phyloP scores from a whole-genome alignment of 2,888 invertebrate species.

The Hypomecis punctinalis region DNA sequence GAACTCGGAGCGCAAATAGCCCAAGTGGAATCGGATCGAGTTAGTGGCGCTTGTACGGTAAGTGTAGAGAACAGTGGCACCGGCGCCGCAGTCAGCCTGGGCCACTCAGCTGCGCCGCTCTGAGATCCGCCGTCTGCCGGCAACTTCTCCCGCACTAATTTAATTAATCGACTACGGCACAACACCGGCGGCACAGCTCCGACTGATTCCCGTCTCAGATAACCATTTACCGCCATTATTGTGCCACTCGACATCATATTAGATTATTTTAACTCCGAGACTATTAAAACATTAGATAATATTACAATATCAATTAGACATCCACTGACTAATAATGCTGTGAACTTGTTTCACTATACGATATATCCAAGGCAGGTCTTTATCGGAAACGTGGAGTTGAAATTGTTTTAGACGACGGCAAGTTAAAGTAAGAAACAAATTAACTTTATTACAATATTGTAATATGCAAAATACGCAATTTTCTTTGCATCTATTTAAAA shows the following conservation, averaged over 20 bases:
- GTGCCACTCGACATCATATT: slow-evolving; percentile 72
- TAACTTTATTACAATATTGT: slow-evolving; percentile 32
- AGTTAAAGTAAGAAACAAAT: slow-evolving; percentile 25
- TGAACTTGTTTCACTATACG: background rate
- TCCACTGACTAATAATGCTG: background rate
- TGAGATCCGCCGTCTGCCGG: slow-evolving; percentile 54
- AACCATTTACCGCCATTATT: slow-evolving; percentile 78
- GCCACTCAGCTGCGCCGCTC: slow-evolving; percentile 38
- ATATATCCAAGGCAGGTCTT: background rate
- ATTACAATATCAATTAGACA: slow-evolving; percentile 29
- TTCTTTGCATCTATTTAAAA: slow-evolving; percentile 36
- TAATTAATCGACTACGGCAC: slow-evolving; percentile 78
- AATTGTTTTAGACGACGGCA: background rate
- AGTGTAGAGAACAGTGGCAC: slow-evolving; percentile 65
- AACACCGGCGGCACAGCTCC: slow-evolving; percentile 63
- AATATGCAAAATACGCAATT: slow-evolving; percentile 35
- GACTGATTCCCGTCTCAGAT: slow-evolving; percentile 78
- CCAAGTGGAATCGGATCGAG: slow-evolving; percentile 80
- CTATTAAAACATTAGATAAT: slow-evolving; percentile 36
- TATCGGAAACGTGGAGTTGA: too few relatives aligned
- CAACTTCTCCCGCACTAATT: slow-evolving; percentile 73
- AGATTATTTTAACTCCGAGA: slow-evolving; percentile 62
- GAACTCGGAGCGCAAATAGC: slow-evolving; percentile 81
- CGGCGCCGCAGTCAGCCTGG: slow-evolving; percentile 36
- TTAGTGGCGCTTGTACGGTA: slow-evolving; percentile 73